Base-by-base conservation (phyloP, 2,797 vertebrate species). In the Danio jaintianensis region DNA sequence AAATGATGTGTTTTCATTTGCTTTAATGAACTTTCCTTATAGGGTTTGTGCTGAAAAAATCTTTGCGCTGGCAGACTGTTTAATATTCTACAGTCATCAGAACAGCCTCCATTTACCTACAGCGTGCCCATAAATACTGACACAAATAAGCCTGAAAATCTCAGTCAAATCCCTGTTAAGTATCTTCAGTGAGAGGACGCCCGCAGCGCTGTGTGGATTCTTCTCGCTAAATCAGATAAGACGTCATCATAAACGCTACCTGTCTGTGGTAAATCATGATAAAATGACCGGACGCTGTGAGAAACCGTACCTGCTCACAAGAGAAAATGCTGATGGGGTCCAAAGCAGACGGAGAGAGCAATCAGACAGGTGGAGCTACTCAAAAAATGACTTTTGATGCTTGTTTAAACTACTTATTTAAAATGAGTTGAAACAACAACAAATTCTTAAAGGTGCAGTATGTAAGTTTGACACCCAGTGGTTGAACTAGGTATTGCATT, bases 21-120 rank as follows among this genome's bases (percentile, higher is more conserved):
- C 53, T 56, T 20, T 29, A 29, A 29, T 29, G 29, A 29, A 58
- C 20, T 20, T n/a, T 18, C 38, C 16, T 53, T 36, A 22, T 16
- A 61, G 1, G 6, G 22, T 16, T 61, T 61, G 29, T 13, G 7
- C 6, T 36, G 15, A 29, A 8, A 61, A 15, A 38, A 61, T 12
- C 29, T 16, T 36, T 7, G 29, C 36, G 11, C 29, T 8, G 4
- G 29, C 10, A 12, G 10, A 56, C 55, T 12, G 55, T 56, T 75
- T 76, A 55, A 59, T 53, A 84, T 82, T 77, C 82, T 9, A n/a
- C 74, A 29, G 18, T 62, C 71, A 59, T 78, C 18, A 43, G 18
- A 63, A 79, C 67, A 38, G 56, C 81, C 80, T 86, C 45, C 42
- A 78, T 82, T 77, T 80, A 73, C 68, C 73, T 67, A 75, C 66